phyloP scores from a whole-genome alignment of 1,140 invertebrate species.

The Bradysia coprophila region DNA sequence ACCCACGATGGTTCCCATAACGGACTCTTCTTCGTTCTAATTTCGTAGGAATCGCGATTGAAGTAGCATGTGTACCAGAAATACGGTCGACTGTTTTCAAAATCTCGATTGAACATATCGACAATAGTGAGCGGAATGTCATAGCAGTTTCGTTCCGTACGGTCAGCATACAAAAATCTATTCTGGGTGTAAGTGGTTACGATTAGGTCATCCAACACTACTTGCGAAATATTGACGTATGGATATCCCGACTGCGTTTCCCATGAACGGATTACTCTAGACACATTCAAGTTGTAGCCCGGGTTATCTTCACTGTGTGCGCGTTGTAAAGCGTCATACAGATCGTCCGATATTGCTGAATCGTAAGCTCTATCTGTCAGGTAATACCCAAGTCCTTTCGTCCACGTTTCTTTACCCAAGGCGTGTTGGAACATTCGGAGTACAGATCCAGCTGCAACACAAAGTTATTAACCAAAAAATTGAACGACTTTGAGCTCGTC shows the following conservation, averaged over 20 bases:
- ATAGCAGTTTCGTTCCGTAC: slow-evolving; percentile 26
- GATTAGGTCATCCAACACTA: too few species aligned
- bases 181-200: too few species aligned
- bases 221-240: too few species aligned
- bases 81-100: too few species aligned
- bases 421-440: not conserved
- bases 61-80: too few species aligned
- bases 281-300: too few species aligned
- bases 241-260: slow-evolving; percentile 29
- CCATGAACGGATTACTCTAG: too few species aligned
- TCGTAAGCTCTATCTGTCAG: slow-evolving; percentile 15
- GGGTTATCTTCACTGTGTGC: slow-evolving; percentile 19
- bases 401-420: not conserved
- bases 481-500: too few species aligned
- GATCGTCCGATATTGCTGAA: slow-evolving; percentile 33
- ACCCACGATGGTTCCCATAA: not conserved
- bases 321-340: slow-evolving; percentile 33
- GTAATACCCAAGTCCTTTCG: not conserved
- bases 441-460: not conserved
- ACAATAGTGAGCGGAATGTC: slow-evolving; percentile 8
- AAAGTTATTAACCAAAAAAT: too few species aligned
- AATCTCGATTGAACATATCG: too few species aligned
- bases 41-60: too few species aligned
- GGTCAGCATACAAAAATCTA: slow-evolving; percentile 26
- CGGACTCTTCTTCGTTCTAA: not conserved